Conservation (phyloP, 64 coral and sea anemone genomes). For the Orbicella faveolata region DNA sequence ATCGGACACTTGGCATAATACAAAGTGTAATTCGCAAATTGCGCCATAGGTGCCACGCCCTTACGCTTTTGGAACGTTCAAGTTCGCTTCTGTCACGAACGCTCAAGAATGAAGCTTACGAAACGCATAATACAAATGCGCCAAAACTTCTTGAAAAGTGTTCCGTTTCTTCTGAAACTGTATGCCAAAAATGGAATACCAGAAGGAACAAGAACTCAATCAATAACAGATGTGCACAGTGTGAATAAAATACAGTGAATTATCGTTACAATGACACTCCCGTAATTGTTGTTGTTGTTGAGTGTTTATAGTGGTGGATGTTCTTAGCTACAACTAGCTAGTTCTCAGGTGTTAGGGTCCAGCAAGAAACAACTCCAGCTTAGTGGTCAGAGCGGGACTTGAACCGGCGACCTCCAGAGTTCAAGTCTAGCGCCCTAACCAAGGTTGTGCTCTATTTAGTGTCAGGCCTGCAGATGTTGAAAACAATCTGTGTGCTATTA, state of each 20-base stretch:
- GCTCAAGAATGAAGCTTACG: neutral
- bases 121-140: neutral
- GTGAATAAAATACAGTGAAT: conserved; percentile 17
- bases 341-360: too few species aligned
- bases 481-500: too few species aligned
- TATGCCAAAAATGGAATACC: neutral
- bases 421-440: too few species aligned
- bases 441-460: too few species aligned
- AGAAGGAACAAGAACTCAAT: neutral
- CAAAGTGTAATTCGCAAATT: neutral
- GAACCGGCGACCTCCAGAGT: too few species aligned
- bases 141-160: neutral
- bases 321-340: too few species aligned
- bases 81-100: neutral
- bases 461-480: too few species aligned
- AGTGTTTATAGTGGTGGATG: too few species aligned
- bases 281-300: neutral
- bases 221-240: conserved; percentile 1
- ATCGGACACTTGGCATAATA: neutral
- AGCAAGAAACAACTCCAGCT: too few species aligned
- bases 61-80: neutral
- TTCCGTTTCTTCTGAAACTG: neutral
- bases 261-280: conserved; percentile 7
- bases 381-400: too few species aligned
- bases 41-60: conserved; percentile 6